Conservation (phyloP, 2,888 invertebrate species). For the Troilus luridus region DNA sequence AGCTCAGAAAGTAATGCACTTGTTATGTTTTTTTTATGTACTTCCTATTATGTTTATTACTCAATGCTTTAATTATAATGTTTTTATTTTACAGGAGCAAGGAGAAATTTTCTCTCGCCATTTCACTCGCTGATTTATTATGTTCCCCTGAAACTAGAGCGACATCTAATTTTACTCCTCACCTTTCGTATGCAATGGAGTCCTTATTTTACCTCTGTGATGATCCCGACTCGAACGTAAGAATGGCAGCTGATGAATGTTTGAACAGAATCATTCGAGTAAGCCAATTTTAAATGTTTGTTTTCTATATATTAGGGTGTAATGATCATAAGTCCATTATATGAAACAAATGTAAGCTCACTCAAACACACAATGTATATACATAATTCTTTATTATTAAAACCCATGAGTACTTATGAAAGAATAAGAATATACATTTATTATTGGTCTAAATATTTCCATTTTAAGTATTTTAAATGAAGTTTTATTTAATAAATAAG, state of each 20-base stretch:
- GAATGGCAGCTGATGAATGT: slow-evolving; percentile 87
- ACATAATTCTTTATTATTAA: too few relatives aligned
- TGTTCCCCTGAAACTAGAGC: slow-evolving; percentile 75
- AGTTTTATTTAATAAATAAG: neutral
- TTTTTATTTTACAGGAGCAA: slow-evolving; percentile 74
- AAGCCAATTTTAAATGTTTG: slow-evolving; percentile 62
- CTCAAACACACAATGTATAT: too few relatives aligned
- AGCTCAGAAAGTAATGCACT: too few relatives aligned
- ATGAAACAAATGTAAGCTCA: slow-evolving; percentile 2
- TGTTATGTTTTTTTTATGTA: neutral
- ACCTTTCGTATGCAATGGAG: slow-evolving; percentile 80
- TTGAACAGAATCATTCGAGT: slow-evolving; percentile 83
- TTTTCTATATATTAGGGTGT: neutral
- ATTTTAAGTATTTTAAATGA: neutral
- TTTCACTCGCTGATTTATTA: slow-evolving; percentile 81
- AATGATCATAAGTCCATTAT: neutral
- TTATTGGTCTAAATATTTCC: neutral
- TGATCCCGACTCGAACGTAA: slow-evolving; percentile 82
- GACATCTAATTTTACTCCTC: slow-evolving; percentile 75
- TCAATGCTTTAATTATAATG: neutral
- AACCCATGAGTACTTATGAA: too few relatives aligned
- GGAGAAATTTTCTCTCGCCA: slow-evolving; percentile 82
- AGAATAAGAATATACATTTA: too few relatives aligned
- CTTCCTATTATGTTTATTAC: neutral
- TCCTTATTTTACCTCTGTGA: slow-evolving; percentile 80